These are phyloP conservation scores for Gallinago paraguaiae DNA, from an alignment of 2,113 vertebrate genomes.

Conservation along the genomic window DNA sequence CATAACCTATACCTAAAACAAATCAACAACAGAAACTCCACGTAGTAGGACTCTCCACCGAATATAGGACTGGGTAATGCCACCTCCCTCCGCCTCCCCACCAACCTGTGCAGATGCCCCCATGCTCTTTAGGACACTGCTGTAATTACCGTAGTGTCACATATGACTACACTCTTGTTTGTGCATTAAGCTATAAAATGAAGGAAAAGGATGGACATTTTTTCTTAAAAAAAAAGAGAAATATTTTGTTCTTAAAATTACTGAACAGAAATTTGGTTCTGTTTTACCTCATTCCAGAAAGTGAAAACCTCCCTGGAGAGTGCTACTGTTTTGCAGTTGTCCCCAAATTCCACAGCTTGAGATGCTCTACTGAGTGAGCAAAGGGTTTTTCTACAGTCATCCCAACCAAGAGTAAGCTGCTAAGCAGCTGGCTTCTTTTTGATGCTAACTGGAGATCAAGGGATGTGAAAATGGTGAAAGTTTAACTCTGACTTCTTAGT, in stretches of 20 bases:
- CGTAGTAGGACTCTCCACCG: not conserved
- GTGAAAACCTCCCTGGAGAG: not conserved
- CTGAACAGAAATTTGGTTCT: too few species aligned
- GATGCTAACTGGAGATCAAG: not conserved
- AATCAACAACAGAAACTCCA: not conserved
- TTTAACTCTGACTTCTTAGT: not conserved
- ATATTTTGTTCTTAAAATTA: not conserved
- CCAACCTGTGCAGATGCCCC: not conserved
- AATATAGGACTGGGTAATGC: not conserved
- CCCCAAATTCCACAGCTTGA: not conserved
- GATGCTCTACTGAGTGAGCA: not conserved
- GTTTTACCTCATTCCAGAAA: not conserved
- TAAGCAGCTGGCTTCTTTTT: not conserved
- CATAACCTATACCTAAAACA: conserved; percentile 46
- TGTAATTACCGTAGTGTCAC: too few species aligned
- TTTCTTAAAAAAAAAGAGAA: not conserved
- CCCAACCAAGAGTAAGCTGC: not conserved
- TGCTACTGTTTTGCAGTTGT: not conserved
- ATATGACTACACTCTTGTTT: accelerated
- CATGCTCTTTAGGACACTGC: not conserved
- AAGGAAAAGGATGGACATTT: not conserved
- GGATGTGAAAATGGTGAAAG: not conserved
- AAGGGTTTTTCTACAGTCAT: not conserved
- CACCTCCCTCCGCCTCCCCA: not conserved
- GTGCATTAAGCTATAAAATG: not conserved